A percentile compares a stretch with the other conserved stretches of the same genome.
Conservation (phyloP, 2,888 invertebrate species). For the Sylvicola cinctus region DNA sequence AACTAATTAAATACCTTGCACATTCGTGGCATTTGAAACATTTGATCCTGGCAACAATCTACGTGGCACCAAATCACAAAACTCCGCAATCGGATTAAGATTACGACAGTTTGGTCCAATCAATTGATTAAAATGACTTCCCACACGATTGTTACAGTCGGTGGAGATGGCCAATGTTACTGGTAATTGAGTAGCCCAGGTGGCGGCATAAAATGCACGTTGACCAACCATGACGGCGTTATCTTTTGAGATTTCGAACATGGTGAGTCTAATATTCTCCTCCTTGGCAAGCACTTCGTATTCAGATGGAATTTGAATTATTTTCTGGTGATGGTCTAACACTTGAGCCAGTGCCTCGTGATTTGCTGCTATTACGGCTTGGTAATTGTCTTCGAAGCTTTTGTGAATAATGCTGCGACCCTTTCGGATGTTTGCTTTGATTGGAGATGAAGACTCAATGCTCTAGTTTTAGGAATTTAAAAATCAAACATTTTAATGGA, state of each 20-base stretch:
- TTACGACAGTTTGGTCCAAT: slow-evolving; percentile 47
- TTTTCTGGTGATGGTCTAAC: slow-evolving; percentile 56
- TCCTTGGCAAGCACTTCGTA: slow-evolving; percentile 50
- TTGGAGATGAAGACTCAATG: neutral
- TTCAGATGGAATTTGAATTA: slow-evolving; percentile 41
- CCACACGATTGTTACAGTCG: slow-evolving; percentile 34
- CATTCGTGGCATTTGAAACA: slow-evolving; percentile 37
- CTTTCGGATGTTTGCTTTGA: slow-evolving; percentile 25
- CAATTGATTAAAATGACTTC: slow-evolving; percentile 28
- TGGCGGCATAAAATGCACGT: slow-evolving; percentile 52
- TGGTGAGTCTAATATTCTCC: slow-evolving; percentile 50
- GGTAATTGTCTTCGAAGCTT: slow-evolving; percentile 75
- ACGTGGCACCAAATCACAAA: slow-evolving; percentile 54
- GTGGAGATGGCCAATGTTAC: slow-evolving; percentile 45
- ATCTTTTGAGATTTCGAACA: slow-evolving; percentile 41
- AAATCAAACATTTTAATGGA: neutral
- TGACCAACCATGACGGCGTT: slow-evolving; percentile 40
- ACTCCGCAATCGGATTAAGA: slow-evolving; percentile 56
- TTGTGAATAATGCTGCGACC: slow-evolving; percentile 67
- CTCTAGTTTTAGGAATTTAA: neutral
- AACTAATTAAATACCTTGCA: slow-evolving; percentile 35
- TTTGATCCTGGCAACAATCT: slow-evolving; percentile 36
- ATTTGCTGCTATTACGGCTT: slow-evolving; percentile 74
- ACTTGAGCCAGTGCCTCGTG: slow-evolving; percentile 78
- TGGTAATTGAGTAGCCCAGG: slow-evolving; percentile 46